Evolutionary conservation across 1,140 invertebrate species (phyloP).

Genomic region (Copidosoma floridanum): DNA sequence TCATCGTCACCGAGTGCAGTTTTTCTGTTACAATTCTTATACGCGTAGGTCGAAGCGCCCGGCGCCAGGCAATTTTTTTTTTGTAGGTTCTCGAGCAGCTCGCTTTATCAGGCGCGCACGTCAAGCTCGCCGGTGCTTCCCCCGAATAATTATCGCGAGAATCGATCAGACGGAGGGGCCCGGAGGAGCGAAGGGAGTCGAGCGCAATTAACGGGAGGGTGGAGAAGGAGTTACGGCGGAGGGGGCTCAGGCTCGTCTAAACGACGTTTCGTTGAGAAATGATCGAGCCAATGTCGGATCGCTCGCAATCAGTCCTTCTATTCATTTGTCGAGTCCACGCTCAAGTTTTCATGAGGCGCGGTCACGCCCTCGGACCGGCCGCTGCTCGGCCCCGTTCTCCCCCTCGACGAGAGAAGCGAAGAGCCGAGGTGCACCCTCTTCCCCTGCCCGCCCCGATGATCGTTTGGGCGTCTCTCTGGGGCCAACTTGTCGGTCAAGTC

Average conservation of each 20-base stretch:
- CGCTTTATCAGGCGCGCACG: neutral
- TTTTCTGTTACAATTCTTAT: too few relatives aligned
- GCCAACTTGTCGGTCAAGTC: too few relatives aligned
- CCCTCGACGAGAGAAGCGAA: neutral
- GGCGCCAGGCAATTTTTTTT: too few relatives aligned
- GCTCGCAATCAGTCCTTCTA: too few relatives aligned
- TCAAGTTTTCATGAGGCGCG: conserved; percentile 21
- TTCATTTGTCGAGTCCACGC: neutral
- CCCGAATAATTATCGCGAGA: neutral
- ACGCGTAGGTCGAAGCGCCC: conserved; percentile 7
- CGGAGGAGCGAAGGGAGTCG: neutral
- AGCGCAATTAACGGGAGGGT: conserved; percentile 11
- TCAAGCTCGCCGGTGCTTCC: neutral
- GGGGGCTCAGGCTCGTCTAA: neutral
- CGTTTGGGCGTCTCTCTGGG: too few relatives aligned
- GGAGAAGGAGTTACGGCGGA: conserved; percentile 33
- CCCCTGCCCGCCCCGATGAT: neutral
- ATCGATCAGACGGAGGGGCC: neutral
- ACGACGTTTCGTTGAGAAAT: conserved; percentile 35
- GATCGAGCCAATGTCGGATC: too few relatives aligned
- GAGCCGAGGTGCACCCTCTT: neutral
- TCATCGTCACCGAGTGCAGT: neutral
- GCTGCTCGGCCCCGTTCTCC: too few relatives aligned
- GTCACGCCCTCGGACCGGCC: conserved; percentile 36
- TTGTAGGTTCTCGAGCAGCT: too few relatives aligned